Evolutionary conservation across 1,140 invertebrate species (phyloP), one percentile per base, ranked within the genome.

Genomic region (Cydia pomonella): DNA sequence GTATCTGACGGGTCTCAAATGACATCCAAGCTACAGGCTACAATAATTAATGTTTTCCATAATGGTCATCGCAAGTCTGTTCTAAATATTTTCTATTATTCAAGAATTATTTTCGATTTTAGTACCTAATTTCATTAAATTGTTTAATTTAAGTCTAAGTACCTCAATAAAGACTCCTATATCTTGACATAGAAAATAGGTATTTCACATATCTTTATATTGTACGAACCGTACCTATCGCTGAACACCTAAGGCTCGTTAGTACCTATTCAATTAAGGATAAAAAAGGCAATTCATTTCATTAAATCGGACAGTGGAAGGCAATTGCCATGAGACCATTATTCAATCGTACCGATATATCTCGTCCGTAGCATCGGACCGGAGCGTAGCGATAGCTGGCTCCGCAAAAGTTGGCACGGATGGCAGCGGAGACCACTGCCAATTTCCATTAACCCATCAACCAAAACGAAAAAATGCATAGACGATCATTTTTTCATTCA

Each of bases 401-500:
- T 88, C 86, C 83, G 91, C 90, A 91, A 92, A 91, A 93, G 85
- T 93, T 93, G 91, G 91, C 91, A 93, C 86, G 87, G 80, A 76
- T 82, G 84, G 83, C 87, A 79, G 77, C 84, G 81, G 87, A 90
- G 83, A 87, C 88, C 89, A 90, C 84, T 93, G 91, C 91, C 91
- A 93, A 92, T 93, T 92, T 93, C 91, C 90, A 93, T 93, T 93
- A 92, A 83, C 90, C 85, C 89, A 92, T 93, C 90, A 91, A 90
- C 87, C 90, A 92, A 92, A 91, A 91, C 89, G 89, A 92, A 93
- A 92, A 93, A 92, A 90, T 88, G 89, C 91, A 91, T 87, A 90
- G 88, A 90, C 89, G 91, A 91, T 90, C 89, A 92, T 88, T 92
- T 93, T 93, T 93, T 93, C 87, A 92, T 93, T 93, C 91, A 93